Evolutionary conservation across 2,113 vertebrate genomes (phyloP), one percentile per base, ranked within the genome.

Genomic region (Poicephalus meyeri): DNA sequence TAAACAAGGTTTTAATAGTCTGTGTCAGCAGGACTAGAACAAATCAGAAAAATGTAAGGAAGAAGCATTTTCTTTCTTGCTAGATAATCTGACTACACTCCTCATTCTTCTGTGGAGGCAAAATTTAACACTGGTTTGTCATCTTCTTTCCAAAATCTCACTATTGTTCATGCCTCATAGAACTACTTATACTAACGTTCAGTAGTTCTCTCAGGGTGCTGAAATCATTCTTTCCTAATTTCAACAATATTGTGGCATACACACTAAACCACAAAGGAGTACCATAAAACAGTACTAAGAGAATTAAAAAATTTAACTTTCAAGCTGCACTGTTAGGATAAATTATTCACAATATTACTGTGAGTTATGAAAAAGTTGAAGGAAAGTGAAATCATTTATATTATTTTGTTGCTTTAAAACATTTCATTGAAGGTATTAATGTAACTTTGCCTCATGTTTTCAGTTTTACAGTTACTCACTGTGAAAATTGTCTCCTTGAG

Each of bases 1-100:
- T 81, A 89, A 92, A 95, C 87, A 91, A 93, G 44, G 64, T 61
- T 80, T 94, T 96, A 89, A 95, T 91, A 83, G 68, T 37, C 72
- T 80, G 11, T 80, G 89, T 95, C 96, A 92, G 93, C 44, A 93
- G 72, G 52, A 47, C 63, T 79, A 93, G 60, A 91, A 86, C 66
- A 94, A 88, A 86, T 96, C 77, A 86, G 14, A 58, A 61, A 72
- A 81, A 91, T 47, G 9, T 41, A 92, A 90, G 50, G 64, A 86
- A 83, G 74, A 76, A 63, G 61, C 28, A 42, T 65, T 81, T 82
- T n/a, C 15, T 49, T 49, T 58, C 35, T 79, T 78, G 21, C 26
- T 65, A 74, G 61, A 90, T 72, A 91, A 64, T 87, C 63, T 35
- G 35, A 47, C 77, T 91, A 37, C 11, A 28, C 3, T 80, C 9